Percentiles rank a stretch among this genome's conserved stretches.
phyloP scores from a whole-genome alignment of 2,888 invertebrate genomes.

The Pheosia tremula region DNA sequence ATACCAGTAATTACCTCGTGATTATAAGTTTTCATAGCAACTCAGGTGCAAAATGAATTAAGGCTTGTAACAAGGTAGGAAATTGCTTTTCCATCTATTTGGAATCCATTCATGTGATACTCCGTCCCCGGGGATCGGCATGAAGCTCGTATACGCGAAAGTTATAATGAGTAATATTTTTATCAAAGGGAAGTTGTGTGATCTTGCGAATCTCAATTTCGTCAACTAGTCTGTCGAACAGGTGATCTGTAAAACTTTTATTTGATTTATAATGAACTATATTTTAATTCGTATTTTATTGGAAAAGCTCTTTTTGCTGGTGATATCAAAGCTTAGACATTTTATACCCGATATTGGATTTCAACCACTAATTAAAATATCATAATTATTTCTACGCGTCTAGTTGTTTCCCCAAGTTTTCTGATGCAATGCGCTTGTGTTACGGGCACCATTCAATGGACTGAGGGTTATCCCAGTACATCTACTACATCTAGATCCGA shows the following conservation, averaged over 20 bases:
- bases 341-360: not conserved
- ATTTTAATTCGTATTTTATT: slow-evolving; percentile 12
- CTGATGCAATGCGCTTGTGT: too few relatives aligned
- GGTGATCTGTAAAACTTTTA: slow-evolving; percentile 30
- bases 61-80: slow-evolving; percentile 49
- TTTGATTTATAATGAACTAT: slow-evolving; percentile 25
- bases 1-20: slow-evolving; percentile 52
- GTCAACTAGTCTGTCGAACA: slow-evolving; percentile 32
- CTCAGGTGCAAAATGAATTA: slow-evolving; percentile 64
- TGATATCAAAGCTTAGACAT: not conserved
- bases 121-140: slow-evolving; percentile 32
- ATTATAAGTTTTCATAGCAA: slow-evolving; percentile 64
- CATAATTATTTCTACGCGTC: too few relatives aligned
- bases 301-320: not conserved
- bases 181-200: slow-evolving; percentile 54
- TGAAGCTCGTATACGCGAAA: slow-evolving; percentile 42
- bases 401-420: too few relatives aligned
- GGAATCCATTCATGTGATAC: slow-evolving; percentile 38
- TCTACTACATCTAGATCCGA: too few relatives aligned
- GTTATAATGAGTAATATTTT: slow-evolving; percentile 59
- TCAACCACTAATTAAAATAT: too few relatives aligned
- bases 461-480: too few relatives aligned
- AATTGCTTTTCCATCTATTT: slow-evolving; percentile 52
- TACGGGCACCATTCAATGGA: too few relatives aligned
- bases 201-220: slow-evolving; percentile 48